Evolutionary conservation across 2,113 vertebrate genomes (phyloP).

Genomic region (Proteles cristata): DNA sequence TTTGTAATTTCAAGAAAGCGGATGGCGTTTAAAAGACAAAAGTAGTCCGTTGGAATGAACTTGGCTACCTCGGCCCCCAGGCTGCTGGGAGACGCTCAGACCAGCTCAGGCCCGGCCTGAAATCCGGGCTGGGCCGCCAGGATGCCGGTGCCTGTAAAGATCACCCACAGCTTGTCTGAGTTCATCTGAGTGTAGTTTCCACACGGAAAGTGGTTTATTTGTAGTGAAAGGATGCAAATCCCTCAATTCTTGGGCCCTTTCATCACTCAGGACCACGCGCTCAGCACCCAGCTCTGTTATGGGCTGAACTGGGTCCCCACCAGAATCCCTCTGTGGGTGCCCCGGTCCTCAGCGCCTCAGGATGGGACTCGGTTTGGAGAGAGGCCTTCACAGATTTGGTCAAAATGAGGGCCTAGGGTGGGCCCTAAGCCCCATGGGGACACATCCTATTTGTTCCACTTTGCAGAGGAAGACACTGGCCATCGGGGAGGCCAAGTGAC

Average conservation of each 20-base stretch:
- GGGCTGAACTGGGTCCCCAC: not conserved
- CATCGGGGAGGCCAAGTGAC: not conserved
- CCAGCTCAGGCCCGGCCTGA: not conserved
- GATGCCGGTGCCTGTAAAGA: rapidly evolving
- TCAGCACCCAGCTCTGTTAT: not conserved
- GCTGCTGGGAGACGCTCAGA: not conserved
- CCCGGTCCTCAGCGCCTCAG: not conserved
- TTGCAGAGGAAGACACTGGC: not conserved
- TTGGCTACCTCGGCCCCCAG: not conserved
- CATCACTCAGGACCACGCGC: not conserved
- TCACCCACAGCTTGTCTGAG: rapidly evolving
- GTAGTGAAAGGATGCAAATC: not conserved
- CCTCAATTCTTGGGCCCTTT: not conserved
- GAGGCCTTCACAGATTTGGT: not conserved
- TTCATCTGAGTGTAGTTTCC: not conserved
- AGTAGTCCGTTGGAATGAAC: not conserved
- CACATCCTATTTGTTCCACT: not conserved
- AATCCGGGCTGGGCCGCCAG: not conserved
- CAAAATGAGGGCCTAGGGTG: not conserved
- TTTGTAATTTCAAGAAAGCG: not conserved
- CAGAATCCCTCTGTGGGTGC: not conserved
- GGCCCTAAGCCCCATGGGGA: not conserved
- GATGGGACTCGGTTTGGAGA: not conserved
- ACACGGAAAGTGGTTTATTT: not conserved
- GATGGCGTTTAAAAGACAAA: not conserved